A percentile compares a stretch with the other conserved stretches of the same genome.
Conservation (phyloP, 2,797 vertebrate species). For the Phaenicophaeus curvirostris region DNA sequence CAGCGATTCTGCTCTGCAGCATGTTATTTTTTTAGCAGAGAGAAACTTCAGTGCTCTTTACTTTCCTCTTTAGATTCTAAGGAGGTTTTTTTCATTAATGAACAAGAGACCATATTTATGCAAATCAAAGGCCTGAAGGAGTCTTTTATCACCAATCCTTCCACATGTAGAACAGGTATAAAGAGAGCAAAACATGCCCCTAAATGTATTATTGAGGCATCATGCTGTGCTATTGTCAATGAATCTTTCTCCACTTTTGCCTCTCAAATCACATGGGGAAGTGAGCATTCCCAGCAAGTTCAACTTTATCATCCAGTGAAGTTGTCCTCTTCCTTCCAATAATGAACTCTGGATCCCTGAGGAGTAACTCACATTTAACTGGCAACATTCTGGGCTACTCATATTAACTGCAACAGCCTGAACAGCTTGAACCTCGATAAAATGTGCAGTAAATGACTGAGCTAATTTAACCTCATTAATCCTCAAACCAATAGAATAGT, state of each 20-base stretch:
- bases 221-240: background rate
- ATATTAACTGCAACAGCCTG: constrained; percentile 65
- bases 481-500: constrained; percentile 70
- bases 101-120: background rate
- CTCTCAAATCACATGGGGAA: background rate
- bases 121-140: background rate
- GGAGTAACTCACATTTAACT: constrained; percentile 76
- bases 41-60: background rate
- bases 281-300: constrained; percentile 16
- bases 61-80: background rate
- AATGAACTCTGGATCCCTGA: constrained; percentile 71
- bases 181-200: background rate
- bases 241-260: background rate
- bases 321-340: constrained; percentile 58
- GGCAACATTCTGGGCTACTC: constrained; percentile 73
- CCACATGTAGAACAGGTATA: background rate
- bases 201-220: rapidly evolving
- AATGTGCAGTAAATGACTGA: constrained; percentile 72
- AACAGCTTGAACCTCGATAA: constrained; percentile 81
- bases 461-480: constrained; percentile 81
- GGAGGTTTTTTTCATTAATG: background rate
- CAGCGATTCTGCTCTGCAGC: background rate
- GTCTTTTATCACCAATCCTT: background rate
- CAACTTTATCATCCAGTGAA: constrained; percentile 58
- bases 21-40: background rate